These are phyloP conservation scores for Mus musculus DNA, from an alignment of 2,113 vertebrate species.

Conservation along the genomic window DNA sequence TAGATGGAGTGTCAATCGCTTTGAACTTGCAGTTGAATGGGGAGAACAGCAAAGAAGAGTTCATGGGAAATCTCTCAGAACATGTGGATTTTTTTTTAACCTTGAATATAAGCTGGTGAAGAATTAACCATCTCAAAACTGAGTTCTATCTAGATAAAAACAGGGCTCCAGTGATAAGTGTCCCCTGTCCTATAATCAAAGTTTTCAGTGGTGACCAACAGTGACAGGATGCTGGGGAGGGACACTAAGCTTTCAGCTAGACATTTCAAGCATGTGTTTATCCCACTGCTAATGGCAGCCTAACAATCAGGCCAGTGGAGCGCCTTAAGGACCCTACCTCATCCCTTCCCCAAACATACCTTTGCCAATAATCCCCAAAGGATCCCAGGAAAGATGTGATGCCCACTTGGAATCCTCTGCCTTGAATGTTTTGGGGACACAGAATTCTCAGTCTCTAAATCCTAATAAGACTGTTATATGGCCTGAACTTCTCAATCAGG, in stretches of 20 bases:
- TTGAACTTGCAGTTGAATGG: not conserved
- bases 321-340: too few relatives aligned
- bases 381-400: not conserved
- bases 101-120: slow-evolving; percentile 27
- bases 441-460: not conserved
- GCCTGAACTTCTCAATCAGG: not conserved
- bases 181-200: not conserved
- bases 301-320: not conserved
- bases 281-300: not conserved
- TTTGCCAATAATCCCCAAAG: not conserved
- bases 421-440: not conserved
- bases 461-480: not conserved
- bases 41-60: not conserved
- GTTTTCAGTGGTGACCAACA: not conserved
- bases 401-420: not conserved
- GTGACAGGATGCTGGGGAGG: not conserved
- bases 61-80: not conserved
- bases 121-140: not conserved
- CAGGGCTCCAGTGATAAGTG: not conserved
- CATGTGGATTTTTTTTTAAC: too few relatives aligned
- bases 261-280: not conserved
- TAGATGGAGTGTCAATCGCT: not conserved
- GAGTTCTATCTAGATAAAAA: not conserved
- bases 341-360: not conserved
- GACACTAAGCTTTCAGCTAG: not conserved